These are phyloP conservation scores for Tupaia chinensis DNA, from an alignment of 2,113 vertebrate genomes.

Conservation along the genomic window DNA sequence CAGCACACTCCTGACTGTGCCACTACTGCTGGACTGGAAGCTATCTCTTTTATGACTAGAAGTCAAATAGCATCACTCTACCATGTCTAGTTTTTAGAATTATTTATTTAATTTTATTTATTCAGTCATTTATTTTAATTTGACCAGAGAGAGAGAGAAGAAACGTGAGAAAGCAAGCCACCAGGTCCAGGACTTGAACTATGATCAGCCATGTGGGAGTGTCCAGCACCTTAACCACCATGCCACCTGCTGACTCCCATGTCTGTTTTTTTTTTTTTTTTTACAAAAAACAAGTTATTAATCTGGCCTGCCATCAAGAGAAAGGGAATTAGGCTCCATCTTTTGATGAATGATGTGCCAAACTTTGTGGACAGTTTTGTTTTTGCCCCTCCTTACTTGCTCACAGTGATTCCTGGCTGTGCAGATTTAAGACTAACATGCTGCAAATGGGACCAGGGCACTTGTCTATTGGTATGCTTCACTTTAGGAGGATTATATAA, in stretches of 20 bases:
- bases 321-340: not conserved
- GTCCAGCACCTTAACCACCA: too few relatives aligned
- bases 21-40: not conserved
- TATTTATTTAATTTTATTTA: too few relatives aligned
- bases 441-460: not conserved
- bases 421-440: not conserved
- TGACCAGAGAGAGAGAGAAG: too few relatives aligned
- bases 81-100: not conserved
- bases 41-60: not conserved
- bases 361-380: not conserved
- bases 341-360: not conserved
- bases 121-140: too few relatives aligned
- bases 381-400: not conserved
- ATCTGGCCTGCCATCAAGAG: not conserved
- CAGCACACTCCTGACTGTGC: too few relatives aligned
- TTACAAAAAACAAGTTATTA: not conserved
- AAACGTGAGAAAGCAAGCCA: too few relatives aligned
- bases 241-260: too few relatives aligned
- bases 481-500: not conserved
- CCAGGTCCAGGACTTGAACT: too few relatives aligned
- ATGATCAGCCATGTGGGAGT: too few relatives aligned
- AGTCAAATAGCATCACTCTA: not conserved
- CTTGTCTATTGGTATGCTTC: not conserved
- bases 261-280: too few relatives aligned
- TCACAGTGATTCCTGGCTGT: not conserved